A percentile compares a stretch with the other conserved stretches of the same genome.
phyloP scores from a whole-genome alignment of 1,140 invertebrate species.

The Zaprionus vittiger region DNA sequence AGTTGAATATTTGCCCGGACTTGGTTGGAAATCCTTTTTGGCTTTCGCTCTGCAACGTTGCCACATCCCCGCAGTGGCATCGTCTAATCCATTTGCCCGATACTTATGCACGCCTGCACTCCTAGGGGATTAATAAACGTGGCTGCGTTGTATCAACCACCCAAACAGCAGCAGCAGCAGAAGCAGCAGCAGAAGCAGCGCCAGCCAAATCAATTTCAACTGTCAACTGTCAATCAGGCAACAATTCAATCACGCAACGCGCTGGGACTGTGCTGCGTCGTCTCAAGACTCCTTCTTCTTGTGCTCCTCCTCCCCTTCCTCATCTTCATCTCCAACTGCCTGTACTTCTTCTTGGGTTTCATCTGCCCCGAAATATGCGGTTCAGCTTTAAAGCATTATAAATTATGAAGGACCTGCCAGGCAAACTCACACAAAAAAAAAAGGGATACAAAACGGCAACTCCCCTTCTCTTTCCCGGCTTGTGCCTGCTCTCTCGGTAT shows the following conservation, averaged over 20 bases:
- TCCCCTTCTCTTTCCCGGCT: background rate
- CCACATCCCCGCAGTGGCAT: slow-evolving; percentile 32
- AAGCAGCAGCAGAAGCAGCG: background rate
- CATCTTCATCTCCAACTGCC: background rate
- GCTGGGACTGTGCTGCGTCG: slow-evolving; percentile 32
- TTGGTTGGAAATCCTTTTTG: slow-evolving; percentile 34
- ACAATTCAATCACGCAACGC: slow-evolving; percentile 77
- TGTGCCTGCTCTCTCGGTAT: background rate
- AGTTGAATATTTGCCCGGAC: slow-evolving; percentile 30
- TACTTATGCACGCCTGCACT: slow-evolving; percentile 81
- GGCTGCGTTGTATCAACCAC: slow-evolving; percentile 65
- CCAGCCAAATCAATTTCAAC: slow-evolving; percentile 77
- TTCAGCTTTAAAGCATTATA: slow-evolving; percentile 48
- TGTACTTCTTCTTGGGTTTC: slow-evolving; percentile 4
- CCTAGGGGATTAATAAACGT: slow-evolving; percentile 76
- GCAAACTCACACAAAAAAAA: background rate
- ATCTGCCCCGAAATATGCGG: slow-evolving; percentile 11
- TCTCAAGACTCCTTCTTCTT: background rate
- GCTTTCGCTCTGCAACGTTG: background rate
- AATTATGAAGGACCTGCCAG: slow-evolving; percentile 29
- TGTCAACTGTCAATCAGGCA: slow-evolving; percentile 80
- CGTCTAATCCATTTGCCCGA: slow-evolving; percentile 81
- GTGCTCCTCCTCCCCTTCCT: background rate
- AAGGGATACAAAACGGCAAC: slow-evolving; percentile 10
- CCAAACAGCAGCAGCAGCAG: slow-evolving; percentile 7